Conservation (phyloP, 2,113 vertebrate genomes). For the Eidolon helvum region DNA sequence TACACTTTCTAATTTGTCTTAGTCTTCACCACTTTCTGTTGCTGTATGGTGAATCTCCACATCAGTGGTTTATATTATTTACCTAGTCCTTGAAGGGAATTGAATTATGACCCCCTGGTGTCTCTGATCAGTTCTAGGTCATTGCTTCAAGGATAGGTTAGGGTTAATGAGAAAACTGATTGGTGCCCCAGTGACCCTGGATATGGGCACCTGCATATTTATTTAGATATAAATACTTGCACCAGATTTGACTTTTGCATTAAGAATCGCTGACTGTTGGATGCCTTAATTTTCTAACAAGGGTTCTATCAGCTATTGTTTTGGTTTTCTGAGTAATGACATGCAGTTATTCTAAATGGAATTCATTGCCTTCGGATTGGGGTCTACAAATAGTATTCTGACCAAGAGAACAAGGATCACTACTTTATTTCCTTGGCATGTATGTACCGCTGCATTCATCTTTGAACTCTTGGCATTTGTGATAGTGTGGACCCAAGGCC, state of each 20-base stretch:
- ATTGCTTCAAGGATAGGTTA: neutral
- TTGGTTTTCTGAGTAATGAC: neutral
- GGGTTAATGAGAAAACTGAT: neutral
- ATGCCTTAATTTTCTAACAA: neutral
- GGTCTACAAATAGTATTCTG: neutral
- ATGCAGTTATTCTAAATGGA: neutral
- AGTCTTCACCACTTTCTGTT: neutral
- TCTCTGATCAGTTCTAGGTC: neutral
- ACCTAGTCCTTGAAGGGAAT: neutral
- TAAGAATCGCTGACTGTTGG: neutral
- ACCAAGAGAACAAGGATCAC: neutral
- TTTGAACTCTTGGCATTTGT: neutral
- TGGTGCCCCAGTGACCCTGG: neutral
- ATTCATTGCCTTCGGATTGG: neutral
- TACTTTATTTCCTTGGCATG: neutral
- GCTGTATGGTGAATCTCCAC: neutral
- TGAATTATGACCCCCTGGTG: neutral
- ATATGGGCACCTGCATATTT: neutral
- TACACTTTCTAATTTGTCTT: slow-evolving; percentile 10
- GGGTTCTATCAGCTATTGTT: neutral
- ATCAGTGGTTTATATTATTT: neutral
- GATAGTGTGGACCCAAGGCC: neutral
- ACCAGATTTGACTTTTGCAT: neutral
- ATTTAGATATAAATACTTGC: neutral
- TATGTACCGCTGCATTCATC: neutral